Conservation (phyloP, 2,113 vertebrate genomes). For the Stomatorhinus ivindoensis region DNA sequence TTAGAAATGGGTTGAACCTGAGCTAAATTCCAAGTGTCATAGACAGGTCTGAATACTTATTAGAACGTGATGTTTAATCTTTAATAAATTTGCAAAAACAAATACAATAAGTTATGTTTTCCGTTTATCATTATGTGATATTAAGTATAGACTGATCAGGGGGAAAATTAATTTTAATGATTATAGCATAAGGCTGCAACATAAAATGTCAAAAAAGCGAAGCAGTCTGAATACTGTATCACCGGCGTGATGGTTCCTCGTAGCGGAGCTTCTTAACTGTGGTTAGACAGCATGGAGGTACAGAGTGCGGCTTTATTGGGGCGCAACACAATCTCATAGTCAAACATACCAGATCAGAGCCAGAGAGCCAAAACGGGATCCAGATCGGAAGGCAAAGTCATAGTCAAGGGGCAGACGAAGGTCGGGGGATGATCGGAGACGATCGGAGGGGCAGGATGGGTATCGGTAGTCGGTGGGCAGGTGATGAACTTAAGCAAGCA, state of each 20-base stretch:
- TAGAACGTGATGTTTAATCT: background rate
- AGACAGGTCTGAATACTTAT: background rate
- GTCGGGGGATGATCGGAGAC: no score
- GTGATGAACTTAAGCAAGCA: no score
- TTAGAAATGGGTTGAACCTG: no score
- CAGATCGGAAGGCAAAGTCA: background rate
- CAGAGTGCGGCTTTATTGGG: background rate
- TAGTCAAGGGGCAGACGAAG: no score
- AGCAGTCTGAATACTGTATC: background rate
- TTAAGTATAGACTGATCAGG: background rate
- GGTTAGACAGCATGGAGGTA: background rate
- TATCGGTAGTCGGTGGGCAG: background rate
- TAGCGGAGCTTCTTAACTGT: background rate
- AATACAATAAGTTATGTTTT: background rate
- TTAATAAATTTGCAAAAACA: background rate
- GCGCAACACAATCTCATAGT: background rate
- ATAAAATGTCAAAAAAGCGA: background rate
- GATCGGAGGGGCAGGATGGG: background rate
- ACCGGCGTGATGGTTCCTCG: no score
- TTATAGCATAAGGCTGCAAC: background rate
- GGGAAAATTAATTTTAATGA: background rate
- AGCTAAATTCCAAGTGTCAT: background rate
- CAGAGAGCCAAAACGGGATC: background rate
- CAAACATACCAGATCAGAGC: background rate
- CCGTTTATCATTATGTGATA: background rate